Conservation (phyloP, 2,888 invertebrate genomes). For the Pristionchus fissidentatus region DNA sequence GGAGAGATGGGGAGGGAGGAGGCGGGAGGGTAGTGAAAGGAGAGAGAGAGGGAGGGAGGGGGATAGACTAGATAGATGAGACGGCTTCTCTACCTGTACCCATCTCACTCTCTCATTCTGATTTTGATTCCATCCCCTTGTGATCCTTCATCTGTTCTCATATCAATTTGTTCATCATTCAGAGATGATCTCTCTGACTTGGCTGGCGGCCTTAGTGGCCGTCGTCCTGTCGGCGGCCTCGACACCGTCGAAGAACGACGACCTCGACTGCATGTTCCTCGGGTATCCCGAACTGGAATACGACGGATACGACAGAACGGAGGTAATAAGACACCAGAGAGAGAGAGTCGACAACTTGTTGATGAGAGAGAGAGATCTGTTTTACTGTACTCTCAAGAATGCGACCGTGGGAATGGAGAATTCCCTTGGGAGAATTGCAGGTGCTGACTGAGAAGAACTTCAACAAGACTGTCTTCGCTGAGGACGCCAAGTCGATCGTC, state of each 20-base stretch:
- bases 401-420: neutral
- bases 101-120: neutral
- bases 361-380: neutral
- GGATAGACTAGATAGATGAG: conserved; percentile 39
- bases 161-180: neutral
- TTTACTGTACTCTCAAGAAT: too few relatives aligned
- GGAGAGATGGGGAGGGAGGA: neutral
- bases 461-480: conserved; percentile 75
- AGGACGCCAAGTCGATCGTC: conserved; percentile 75
- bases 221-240: neutral
- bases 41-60: neutral
- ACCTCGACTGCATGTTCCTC: conserved; percentile 75
- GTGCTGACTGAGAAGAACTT: conserved; percentile 75
- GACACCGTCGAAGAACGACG: conserved; percentile 57
- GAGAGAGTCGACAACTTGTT: neutral
- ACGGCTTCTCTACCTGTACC: conserved; percentile 36
- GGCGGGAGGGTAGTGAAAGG: neutral
- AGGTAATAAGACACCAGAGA: conserved; percentile 54
- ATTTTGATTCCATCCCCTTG: neutral
- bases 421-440: conserved; percentile 44
- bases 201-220: conserved; percentile 41
- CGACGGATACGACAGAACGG: conserved; percentile 74
- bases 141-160: conserved; percentile 4
- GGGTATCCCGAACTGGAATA: conserved; percentile 76
- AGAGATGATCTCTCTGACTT: conserved; percentile 45